A percentile compares a stretch with the other conserved stretches of the same genome.
Evolutionary conservation across 1,140 invertebrate species (phyloP).

Genomic region (Manduca sexta): DNA sequence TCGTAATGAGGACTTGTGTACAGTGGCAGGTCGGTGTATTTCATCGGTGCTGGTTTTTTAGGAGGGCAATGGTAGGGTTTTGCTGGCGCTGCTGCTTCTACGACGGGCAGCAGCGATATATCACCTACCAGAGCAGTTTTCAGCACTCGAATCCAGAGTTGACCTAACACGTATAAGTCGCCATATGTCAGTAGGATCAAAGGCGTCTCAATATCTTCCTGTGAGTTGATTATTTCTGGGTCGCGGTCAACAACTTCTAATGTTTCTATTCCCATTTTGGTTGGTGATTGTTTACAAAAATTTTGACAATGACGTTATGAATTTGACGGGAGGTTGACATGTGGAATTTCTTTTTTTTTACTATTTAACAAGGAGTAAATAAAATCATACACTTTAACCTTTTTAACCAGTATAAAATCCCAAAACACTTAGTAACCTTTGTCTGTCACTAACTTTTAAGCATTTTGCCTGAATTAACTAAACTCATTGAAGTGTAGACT

Average conservation of each 20-base stretch:
- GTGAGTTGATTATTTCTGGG: conserved; percentile 14
- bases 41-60: conserved; percentile 43
- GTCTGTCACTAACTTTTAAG: too few relatives aligned
- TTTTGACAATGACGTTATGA: conserved; percentile 6
- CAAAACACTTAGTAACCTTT: too few relatives aligned
- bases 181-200: conserved; percentile 18
- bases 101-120: conserved; percentile 29
- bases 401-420: too few relatives aligned
- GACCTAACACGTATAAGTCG: conserved; percentile 40
- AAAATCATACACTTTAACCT: too few relatives aligned
- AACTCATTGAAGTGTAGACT: too few relatives aligned
- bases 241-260: neutral
- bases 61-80: conserved; percentile 8
- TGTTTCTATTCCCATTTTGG: conserved; percentile 3
- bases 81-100: conserved; percentile 27
- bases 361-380: too few relatives aligned
- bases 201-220: conserved; percentile 17
- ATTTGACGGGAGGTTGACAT: too few relatives aligned
- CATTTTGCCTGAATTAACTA: too few relatives aligned
- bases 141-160: conserved; percentile 38
- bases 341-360: neutral
- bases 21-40: conserved; percentile 48
- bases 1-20: conserved; percentile 44
- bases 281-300: conserved; percentile 10
- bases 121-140: conserved; percentile 34